Evolutionary conservation across 2,888 invertebrate genomes (phyloP).

Genomic region (Pseudococcus jackbeardsleyi): DNA sequence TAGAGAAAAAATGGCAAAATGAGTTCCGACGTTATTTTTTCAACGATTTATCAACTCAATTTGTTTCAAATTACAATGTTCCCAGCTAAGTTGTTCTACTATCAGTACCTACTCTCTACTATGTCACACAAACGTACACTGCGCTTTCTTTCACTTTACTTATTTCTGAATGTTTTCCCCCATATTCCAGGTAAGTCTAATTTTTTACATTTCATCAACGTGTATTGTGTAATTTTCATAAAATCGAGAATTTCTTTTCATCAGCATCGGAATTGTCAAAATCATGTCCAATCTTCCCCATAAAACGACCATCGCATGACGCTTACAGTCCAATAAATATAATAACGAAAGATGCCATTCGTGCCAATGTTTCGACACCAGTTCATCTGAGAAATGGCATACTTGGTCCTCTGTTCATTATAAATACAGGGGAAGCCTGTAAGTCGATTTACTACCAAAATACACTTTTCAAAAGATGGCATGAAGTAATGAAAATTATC

Average conservation of each 20-base stretch:
- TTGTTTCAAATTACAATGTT: too few relatives aligned
- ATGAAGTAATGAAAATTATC: neutral
- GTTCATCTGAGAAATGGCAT: neutral
- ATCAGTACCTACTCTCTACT: too few relatives aligned
- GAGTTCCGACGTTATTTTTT: too few relatives aligned
- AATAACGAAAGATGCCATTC: neutral
- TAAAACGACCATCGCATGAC: neutral
- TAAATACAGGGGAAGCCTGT: neutral
- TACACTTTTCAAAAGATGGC: neutral
- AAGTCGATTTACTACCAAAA: neutral
- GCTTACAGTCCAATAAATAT: constrained; percentile 21
- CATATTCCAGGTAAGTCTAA: too few relatives aligned
- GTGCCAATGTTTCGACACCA: neutral
- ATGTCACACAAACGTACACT: too few relatives aligned
- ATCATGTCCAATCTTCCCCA: neutral
- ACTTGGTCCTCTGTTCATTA: neutral
- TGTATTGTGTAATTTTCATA: neutral
- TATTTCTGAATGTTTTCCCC: too few relatives aligned
- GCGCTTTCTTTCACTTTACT: too few relatives aligned
- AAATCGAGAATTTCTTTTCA: neutral
- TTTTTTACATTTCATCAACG: too few relatives aligned
- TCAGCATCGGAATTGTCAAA: neutral
- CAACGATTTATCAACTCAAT: too few relatives aligned
- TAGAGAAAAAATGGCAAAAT: too few relatives aligned
- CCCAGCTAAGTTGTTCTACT: too few relatives aligned